Percentiles rank a stretch among this genome's conserved stretches.
Evolutionary conservation across 2,888 invertebrate species (phyloP).

Genomic region (Callyntrura guangdongensis): DNA sequence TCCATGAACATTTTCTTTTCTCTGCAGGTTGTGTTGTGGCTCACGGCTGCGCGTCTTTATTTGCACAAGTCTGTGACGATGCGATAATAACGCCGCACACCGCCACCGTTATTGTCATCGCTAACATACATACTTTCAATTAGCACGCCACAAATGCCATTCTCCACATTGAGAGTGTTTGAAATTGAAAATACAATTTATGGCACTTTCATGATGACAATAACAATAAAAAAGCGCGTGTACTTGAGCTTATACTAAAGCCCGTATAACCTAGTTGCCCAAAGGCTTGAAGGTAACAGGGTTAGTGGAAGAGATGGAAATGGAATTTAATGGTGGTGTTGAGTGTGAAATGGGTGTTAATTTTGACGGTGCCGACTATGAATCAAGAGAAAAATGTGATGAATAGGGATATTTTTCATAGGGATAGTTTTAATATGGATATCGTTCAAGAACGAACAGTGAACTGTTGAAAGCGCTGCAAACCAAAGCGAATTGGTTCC

Average conservation of each 20-base stretch:
- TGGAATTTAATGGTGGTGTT: too few relatives aligned
- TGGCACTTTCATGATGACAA: slow-evolving; percentile 41
- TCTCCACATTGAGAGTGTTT: slow-evolving; percentile 37
- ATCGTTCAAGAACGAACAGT: too few relatives aligned
- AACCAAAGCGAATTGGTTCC: too few relatives aligned
- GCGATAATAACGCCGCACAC: background rate
- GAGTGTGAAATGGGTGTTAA: too few relatives aligned
- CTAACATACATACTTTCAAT: background rate
- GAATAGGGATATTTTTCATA: too few relatives aligned
- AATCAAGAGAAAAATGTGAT: background rate
- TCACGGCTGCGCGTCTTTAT: background rate
- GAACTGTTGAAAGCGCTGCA: too few relatives aligned
- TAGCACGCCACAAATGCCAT: slow-evolving; percentile 14
- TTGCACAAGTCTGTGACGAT: slow-evolving; percentile 32
- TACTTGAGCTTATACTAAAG: slow-evolving; percentile 57
- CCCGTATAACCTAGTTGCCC: slow-evolving; percentile 69
- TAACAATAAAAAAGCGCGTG: slow-evolving; percentile 40
- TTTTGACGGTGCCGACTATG: background rate
- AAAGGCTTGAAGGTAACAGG: slow-evolving; percentile 69
- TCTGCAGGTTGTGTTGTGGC: background rate
- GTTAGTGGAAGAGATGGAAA: background rate
- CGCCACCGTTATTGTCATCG: background rate
- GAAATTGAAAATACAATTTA: slow-evolving; percentile 43
- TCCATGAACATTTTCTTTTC: too few relatives aligned
- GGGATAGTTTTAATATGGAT: too few relatives aligned